phyloP scores from a whole-genome alignment of 2,797 vertebrate genomes.

The Ammospiza maritima region DNA sequence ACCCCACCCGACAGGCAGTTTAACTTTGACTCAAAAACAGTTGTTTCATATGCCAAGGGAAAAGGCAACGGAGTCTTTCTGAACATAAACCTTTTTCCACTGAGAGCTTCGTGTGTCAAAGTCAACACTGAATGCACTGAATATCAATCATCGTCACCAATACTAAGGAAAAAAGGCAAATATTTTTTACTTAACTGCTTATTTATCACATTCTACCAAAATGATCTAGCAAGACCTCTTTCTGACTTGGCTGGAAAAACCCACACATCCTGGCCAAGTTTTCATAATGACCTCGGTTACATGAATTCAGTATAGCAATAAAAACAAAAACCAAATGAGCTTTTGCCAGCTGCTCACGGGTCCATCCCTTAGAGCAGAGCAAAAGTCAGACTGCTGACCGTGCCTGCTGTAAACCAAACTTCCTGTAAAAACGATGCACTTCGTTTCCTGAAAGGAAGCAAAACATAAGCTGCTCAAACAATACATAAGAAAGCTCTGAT shows the following conservation, averaged over 20 bases:
- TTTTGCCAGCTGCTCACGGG: background rate
- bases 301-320: background rate
- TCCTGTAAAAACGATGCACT: background rate
- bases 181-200: background rate
- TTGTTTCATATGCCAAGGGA: background rate
- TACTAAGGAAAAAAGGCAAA: background rate
- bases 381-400: background rate
- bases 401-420: background rate
- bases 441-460: conserved; percentile 62
- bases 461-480: conserved; percentile 52
- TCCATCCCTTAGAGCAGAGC: background rate
- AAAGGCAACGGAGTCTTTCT: background rate
- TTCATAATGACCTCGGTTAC: background rate
- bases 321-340: background rate
- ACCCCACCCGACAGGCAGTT: background rate
- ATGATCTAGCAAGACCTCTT: background rate
- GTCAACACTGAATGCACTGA: background rate
- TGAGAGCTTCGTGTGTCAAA: background rate
- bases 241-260: conserved; percentile 12
- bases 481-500: background rate
- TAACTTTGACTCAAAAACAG: background rate
- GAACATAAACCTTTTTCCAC: background rate
- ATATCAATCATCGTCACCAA: background rate
- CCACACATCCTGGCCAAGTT: background rate
- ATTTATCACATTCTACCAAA: background rate